These are phyloP conservation scores for Macroglossus sobrinus DNA, from an alignment of 2,113 vertebrate species.

Conservation along the genomic window DNA sequence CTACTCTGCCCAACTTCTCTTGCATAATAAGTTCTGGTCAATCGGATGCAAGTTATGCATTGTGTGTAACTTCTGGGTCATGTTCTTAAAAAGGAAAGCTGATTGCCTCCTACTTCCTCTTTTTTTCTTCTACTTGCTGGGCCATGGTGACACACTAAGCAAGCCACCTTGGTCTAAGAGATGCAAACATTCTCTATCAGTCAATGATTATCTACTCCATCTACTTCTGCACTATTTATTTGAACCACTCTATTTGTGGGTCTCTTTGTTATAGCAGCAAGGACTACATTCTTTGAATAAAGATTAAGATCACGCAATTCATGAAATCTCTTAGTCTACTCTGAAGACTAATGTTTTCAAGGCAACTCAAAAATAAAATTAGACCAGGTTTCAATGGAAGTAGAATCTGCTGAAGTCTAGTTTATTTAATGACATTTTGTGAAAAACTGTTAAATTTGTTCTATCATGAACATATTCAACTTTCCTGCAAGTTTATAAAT, in stretches of 20 bases:
- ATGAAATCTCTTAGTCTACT: not conserved
- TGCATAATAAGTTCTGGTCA: not conserved
- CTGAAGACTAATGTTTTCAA: slow-evolving; percentile 29
- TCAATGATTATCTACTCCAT: not conserved
- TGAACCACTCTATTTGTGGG: not conserved
- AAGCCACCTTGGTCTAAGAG: not conserved
- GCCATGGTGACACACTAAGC: not conserved
- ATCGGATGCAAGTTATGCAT: not conserved
- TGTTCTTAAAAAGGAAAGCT: slow-evolving; percentile 32
- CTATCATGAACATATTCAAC: not conserved
- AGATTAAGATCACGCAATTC: not conserved
- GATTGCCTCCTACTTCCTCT: not conserved
- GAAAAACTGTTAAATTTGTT: not conserved
- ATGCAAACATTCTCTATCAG: not conserved
- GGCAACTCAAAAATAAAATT: slow-evolving; percentile 16
- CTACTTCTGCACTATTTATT: not conserved
- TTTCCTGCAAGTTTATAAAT: slow-evolving; percentile 9
- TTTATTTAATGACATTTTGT: not conserved
- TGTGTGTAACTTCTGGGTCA: slow-evolving; percentile 28
- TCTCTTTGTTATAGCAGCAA: not conserved
- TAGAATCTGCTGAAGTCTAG: not conserved
- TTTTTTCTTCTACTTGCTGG: not conserved
- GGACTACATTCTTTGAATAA: not conserved
- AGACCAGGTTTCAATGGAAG: not conserved
- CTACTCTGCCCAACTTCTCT: not conserved